Percentiles rank a stretch among this genome's conserved stretches.
Evolutionary conservation across 2,888 invertebrate species (phyloP).

Genomic region (Leptogaster cylindrica): DNA sequence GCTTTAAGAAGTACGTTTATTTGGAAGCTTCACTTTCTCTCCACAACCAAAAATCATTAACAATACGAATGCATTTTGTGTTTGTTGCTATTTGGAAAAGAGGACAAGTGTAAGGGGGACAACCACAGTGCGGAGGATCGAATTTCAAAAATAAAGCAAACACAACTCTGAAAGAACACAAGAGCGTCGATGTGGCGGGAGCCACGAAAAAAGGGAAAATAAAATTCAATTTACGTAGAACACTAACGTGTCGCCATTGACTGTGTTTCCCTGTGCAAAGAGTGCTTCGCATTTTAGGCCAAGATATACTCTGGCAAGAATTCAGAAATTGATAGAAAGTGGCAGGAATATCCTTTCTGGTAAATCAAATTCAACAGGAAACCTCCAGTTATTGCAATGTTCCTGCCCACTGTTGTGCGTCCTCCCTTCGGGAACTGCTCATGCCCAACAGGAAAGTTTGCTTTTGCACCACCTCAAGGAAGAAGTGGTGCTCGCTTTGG

Average conservation of each 20-base stretch:
- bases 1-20: no score
- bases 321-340: neutral
- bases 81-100: no score
- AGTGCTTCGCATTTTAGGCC: neutral
- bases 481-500: neutral
- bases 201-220: constrained; percentile 4
- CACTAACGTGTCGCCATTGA: constrained; percentile 1
- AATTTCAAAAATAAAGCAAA: constrained; percentile 38
- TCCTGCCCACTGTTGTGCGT: neutral
- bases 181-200: neutral
- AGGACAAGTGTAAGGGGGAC: neutral
- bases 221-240: no score
- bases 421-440: neutral
- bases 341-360: neutral
- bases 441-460: neutral
- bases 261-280: neutral
- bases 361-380: neutral
- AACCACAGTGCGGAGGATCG: neutral
- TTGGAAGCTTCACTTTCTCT: no score
- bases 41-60: no score
- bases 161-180: no score
- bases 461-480: constrained; percentile 3
- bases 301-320: neutral
- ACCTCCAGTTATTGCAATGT: neutral
- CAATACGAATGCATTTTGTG: no score